Evolutionary conservation across 2,797 vertebrate genomes (phyloP), one percentile per base, ranked within the genome.

Genomic region (Dryobates pubescens): DNA sequence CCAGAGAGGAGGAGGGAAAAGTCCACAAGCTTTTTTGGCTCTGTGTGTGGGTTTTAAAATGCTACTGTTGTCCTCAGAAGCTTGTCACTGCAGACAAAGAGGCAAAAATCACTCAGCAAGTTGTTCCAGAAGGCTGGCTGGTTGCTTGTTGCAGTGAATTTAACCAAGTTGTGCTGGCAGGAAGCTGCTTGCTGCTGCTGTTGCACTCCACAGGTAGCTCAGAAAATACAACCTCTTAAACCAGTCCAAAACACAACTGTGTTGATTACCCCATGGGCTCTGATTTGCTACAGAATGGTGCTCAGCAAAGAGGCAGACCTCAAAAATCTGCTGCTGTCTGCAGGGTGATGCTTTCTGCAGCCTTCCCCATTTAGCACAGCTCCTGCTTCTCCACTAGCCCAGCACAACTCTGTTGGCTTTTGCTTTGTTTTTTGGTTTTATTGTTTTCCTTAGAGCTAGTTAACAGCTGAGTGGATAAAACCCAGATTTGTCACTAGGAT

Each of bases 241-340:
- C 20, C 53, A 90, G 34, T 73, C 36, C 84, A 77, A 87, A 96
- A 70, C 74, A 88, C 78, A 94, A 76, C 80, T 80, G 57, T 13
- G 5, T 51, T 79, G 83, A 89, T 91, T 87, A 89, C 10, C 24
- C 70, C 38, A 7, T 82, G 57, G 76, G 77, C 59, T 80, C 41
- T 27, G 74, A 57, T 89, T 71, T 89, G n/a, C 62, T 67, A 15
- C 6, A 10, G 92, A 91, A 64, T 30, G 56, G 68, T 82, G 20
- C 88, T 64, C 6, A 0, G 23, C 74, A 75, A 82, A 85, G 32
- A 82, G 34, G 30, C 45, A 88, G 72, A 81, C 38, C 47, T 86
- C 63, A 67, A 58, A 85, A 89, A 65, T 82, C 27, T 83, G 87
- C 49, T 47, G 13, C 51, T 68, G 70, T 75, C 86, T 73, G n/a